Evolutionary conservation across 2,888 invertebrate genomes (phyloP).

Genomic region (Torymus auratus): DNA sequence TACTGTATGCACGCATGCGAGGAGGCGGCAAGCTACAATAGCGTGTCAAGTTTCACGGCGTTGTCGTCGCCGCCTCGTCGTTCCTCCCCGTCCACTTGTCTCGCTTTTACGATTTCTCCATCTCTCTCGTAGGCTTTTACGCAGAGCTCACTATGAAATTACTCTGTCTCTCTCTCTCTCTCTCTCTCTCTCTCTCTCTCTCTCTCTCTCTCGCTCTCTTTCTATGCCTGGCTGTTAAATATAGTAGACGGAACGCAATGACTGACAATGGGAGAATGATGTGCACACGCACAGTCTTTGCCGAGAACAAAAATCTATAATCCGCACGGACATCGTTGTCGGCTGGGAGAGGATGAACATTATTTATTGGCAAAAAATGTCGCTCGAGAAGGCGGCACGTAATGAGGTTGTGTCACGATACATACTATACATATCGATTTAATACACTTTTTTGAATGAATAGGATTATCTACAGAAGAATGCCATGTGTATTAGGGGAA

Average conservation of each 20-base stretch:
- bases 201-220: too few relatives aligned
- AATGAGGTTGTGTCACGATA: too few relatives aligned
- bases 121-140: conserved; percentile 17
- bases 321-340: background rate
- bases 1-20: background rate
- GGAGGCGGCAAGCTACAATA: conserved; percentile 30
- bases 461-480: too few relatives aligned
- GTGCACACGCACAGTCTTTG: background rate
- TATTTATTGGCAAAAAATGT: conserved; percentile 17
- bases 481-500: too few relatives aligned
- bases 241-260: conserved; percentile 13
- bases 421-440: too few relatives aligned
- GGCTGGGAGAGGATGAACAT: background rate
- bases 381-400: background rate
- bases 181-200: too few relatives aligned
- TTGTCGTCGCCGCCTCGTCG: background rate
- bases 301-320: conserved; percentile 8
- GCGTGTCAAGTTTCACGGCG: conserved; percentile 44
- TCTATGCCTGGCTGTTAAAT: conserved; percentile 18
- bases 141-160: conserved; percentile 14
- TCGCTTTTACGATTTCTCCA: conserved; percentile 43
- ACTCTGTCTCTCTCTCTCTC: background rate
- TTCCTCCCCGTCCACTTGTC: conserved; percentile 29
- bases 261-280: conserved; percentile 26
- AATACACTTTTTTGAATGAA: too few relatives aligned